phyloP scores from a whole-genome alignment of 2,113 vertebrate species.

The Chrysemys picta region DNA sequence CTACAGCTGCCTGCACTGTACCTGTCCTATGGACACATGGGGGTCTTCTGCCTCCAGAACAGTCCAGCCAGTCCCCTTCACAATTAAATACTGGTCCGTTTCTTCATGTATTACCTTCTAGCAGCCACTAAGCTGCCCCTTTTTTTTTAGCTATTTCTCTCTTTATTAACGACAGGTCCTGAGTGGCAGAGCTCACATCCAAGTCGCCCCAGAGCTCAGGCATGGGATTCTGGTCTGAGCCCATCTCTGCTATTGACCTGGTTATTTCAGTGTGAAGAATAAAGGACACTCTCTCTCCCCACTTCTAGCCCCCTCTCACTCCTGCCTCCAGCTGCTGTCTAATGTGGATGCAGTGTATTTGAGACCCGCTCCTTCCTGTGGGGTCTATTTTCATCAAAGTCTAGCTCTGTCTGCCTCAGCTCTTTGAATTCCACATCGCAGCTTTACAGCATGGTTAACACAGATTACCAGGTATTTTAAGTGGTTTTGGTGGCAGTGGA shows the following conservation, averaged over 20 bases:
- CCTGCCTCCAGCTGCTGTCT: background rate
- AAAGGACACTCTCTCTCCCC: background rate
- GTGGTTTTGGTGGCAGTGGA: background rate
- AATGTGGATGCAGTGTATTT: too few relatives aligned
- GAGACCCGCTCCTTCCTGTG: background rate
- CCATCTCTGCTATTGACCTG: background rate
- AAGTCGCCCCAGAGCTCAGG: background rate
- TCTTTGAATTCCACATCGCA: background rate
- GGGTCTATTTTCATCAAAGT: background rate
- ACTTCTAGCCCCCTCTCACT: background rate
- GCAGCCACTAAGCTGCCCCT: background rate
- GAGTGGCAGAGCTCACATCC: background rate
- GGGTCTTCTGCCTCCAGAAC: background rate
- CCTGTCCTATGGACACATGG: background rate
- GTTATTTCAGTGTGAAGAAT: background rate
- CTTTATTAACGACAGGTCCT: background rate
- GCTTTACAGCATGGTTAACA: background rate
- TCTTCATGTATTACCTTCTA: background rate
- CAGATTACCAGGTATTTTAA: background rate
- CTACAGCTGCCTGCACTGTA: fast-evolving
- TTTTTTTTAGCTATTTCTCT: background rate
- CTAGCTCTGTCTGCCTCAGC: background rate
- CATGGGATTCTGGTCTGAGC: background rate
- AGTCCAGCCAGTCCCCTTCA: background rate
- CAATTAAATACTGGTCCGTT: fast-evolving